These are phyloP conservation scores for Neogale vison DNA, from an alignment of 2,113 vertebrate genomes.

Conservation along the genomic window DNA sequence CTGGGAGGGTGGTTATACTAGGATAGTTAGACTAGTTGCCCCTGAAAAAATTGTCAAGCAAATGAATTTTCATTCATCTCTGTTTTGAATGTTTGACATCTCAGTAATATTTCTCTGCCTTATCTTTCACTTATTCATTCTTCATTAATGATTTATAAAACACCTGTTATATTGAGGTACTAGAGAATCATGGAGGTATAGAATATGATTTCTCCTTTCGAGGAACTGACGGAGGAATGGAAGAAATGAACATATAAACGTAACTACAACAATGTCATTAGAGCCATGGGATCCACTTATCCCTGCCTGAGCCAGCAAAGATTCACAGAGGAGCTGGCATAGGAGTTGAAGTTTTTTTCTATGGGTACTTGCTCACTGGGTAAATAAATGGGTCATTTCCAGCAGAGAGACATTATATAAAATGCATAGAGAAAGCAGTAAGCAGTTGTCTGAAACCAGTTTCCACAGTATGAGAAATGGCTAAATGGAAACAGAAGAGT, in stretches of 20 bases:
- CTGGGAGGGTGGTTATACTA: background rate
- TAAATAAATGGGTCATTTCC: background rate
- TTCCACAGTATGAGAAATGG: background rate
- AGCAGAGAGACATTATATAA: background rate
- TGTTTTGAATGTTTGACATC: background rate
- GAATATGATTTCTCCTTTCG: background rate
- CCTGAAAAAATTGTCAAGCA: background rate
- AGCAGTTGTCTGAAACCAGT: background rate
- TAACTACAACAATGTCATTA: background rate
- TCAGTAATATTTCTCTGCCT: background rate
- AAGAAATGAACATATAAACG: background rate
- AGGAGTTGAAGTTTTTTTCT: background rate
- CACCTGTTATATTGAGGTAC: background rate
- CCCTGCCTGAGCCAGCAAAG: background rate
- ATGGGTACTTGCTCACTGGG: background rate
- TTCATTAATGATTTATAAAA: background rate
- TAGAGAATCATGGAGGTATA: background rate
- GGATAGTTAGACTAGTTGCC: background rate
- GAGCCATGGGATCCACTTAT: background rate
- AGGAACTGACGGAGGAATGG: background rate
- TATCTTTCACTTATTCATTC: background rate
- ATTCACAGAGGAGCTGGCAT: background rate
- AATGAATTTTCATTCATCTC: background rate
- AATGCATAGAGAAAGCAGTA: background rate
- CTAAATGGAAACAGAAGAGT: background rate